These are phyloP conservation scores for Syrista parreyssii DNA, from an alignment of 2,888 invertebrate species.

Conservation along the genomic window DNA sequence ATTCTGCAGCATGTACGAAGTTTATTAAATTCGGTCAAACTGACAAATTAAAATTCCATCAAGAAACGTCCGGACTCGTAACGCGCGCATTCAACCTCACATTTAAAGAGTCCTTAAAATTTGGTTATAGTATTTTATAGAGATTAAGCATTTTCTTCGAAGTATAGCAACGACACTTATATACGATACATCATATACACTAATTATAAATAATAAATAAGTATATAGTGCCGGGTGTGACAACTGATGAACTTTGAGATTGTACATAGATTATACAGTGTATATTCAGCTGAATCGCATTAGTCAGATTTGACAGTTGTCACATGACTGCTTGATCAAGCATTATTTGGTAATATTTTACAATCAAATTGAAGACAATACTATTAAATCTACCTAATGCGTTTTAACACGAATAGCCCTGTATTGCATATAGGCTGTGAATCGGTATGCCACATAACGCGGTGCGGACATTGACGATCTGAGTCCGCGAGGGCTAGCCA, in stretches of 20 bases:
- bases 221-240: background rate
- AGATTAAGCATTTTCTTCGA: background rate
- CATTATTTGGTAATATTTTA: background rate
- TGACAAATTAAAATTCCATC: background rate
- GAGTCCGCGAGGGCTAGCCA: background rate
- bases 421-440: background rate
- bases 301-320: background rate
- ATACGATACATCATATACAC: background rate
- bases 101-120: background rate
- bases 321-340: background rate
- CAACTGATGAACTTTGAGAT: background rate
- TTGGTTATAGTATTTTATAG: background rate
- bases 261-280: background rate
- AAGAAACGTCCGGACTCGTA: background rate
- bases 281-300: background rate
- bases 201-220: background rate
- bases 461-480: background rate
- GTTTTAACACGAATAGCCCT: background rate
- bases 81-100: background rate
- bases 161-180: background rate
- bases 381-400: background rate
- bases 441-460: background rate
- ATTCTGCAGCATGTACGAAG: background rate
- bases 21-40: background rate
- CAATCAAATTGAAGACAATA: background rate